Evolutionary conservation across 2,888 invertebrate genomes (phyloP), one percentile per base, ranked within the genome.

Genomic region (Antheraea yamamai): DNA sequence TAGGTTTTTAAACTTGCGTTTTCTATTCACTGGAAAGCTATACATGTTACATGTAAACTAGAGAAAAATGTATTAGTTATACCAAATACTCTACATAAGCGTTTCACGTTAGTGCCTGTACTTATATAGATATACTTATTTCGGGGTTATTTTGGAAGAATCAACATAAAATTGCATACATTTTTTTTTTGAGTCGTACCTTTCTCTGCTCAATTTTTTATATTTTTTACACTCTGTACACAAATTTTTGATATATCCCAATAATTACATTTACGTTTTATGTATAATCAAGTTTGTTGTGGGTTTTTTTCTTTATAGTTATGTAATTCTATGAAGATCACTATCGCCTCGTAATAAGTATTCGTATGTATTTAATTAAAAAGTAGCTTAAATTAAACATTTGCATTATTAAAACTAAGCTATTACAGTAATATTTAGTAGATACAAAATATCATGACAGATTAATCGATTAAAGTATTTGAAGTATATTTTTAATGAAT

Each of bases 11-110:
- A 23, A 23, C 78, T 81, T 30, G 4, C 83, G 84, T 86, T 84
- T 75, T 85, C 84, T 84, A 64, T 84, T 84, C 84, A 85, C 84
- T 86, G 83, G 81, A 83, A 77, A 74, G 73, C 77, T 30, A 75
- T 70, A 75, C 74, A 47, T 47, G 7, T 12, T n/a, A 12, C 12
- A 47, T 47, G 47, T 47, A 47, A 75, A 75, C 74, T 74, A 72
- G 78, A 79, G 79, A 79, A 77, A 76, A 72, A 75, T 79, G 55
- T 77, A 77, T 77, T 77, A 75, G 71, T 72, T 61, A 20, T 72
- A 71, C 71, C 39, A 74, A 68, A 68, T 35, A 26, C 30, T 20
- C 6, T 68, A 68, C 52, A 55, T 30, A 72, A 26, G 66, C 55
- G 66, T 66, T 55, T 74, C 68, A 55, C 68, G 47, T 26, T 74